Base-by-base conservation (phyloP, 35 echinoderm and acorn worm genomes). In the Ptychodera flava region DNA sequence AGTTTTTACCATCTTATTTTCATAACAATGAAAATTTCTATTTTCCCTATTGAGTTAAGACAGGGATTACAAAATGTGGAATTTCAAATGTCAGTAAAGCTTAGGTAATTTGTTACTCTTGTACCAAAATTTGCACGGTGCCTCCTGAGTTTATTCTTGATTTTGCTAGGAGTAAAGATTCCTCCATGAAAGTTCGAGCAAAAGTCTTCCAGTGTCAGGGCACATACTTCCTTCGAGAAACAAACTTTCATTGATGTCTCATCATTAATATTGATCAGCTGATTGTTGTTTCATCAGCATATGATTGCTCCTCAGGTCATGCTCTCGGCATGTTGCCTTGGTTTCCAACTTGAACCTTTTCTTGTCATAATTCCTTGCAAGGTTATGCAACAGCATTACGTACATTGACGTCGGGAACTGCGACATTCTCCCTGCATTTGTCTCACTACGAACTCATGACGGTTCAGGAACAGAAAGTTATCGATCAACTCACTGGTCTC, bases 371-470 rank as follows among this genome's bases (percentile, higher is more conserved):
- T 93, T 34, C 79, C 78, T 31, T 85, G 12, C 75, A 98, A 92
- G 95, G 95, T 33, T 98, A 98, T 83, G 86, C 95, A 28, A 92
- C 95, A 85, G 34, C 88, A 35, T 83, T 98, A 31, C 36, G 95
- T 33, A 87, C 92, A 38, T 85, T 98, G 14, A 98, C 95, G 36
- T 98, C 95, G 1, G 95, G 95, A 33, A 89, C 92, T 38, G 95
- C 95, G 28, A 87, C 92, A 78, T 98, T 87, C 76, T 94, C 92
- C 0, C 85, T 98, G 22, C 89, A 98, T 81, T 94, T 98, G 64
- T 94, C 92, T 36, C 86, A 80, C 31, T 98, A 98, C 83, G 88
- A 92, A 88, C 83, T 87, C 28, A 92, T 90, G 86, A 87, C 81
- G 16, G 15, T 34, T 15, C 14, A 84, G 32, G 95, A 98, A 31